Conservation (phyloP, 2,797 vertebrate genomes). For the Cuculus canorus region DNA sequence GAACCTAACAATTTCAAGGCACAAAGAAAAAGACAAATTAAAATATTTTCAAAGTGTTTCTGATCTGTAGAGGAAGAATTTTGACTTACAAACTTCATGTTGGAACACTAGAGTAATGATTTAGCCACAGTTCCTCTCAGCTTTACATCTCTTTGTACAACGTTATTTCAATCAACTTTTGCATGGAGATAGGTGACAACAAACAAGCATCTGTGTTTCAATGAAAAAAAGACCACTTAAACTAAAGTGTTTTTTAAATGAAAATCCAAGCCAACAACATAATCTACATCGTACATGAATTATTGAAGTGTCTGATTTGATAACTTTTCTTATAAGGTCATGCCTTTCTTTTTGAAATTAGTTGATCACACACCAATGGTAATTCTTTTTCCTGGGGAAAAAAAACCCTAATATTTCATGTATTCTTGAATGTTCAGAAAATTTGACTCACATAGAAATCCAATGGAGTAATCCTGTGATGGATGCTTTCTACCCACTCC, state of each 20-base stretch:
- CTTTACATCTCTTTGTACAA: neutral
- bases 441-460: neutral
- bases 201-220: neutral
- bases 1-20: neutral
- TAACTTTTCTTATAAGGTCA: neutral
- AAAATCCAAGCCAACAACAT: neutral
- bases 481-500: too few species aligned
- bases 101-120: neutral
- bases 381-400: neutral
- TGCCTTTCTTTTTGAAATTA: neutral
- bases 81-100: neutral
- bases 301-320: neutral
- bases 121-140: neutral
- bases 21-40: neutral
- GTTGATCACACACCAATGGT: neutral
- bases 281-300: neutral
- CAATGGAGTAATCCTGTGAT: neutral
- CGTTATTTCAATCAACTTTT: neutral
- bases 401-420: rapidly evolving
- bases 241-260: neutral
- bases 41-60: neutral
- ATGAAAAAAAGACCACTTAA: neutral
- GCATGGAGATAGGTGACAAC: neutral
- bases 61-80: neutral
- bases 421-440: neutral